phyloP scores from a whole-genome alignment of 2,797 vertebrate species.

The Acanthurus leucopareius region DNA sequence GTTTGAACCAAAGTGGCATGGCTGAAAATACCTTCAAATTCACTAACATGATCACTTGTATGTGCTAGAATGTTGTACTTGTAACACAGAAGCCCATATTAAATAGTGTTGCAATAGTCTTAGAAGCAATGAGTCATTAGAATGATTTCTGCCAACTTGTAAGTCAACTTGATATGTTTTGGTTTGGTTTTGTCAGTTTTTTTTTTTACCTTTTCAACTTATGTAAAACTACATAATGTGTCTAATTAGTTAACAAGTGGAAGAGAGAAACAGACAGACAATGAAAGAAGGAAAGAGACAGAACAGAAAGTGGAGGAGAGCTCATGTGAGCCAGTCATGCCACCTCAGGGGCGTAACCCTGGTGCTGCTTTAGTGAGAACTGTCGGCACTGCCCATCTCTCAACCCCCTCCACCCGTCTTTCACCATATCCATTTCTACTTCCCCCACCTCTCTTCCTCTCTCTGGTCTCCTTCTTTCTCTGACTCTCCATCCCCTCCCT shows the following conservation, averaged over 20 bases:
- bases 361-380: slow-evolving; percentile 66
- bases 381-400: slow-evolving; percentile 62
- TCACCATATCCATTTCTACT: slow-evolving; percentile 47
- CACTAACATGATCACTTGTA: background rate
- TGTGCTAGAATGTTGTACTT: background rate
- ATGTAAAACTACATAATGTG: background rate
- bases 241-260: slow-evolving; percentile 6
- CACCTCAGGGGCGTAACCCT: slow-evolving; percentile 72
- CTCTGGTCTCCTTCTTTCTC: slow-evolving; percentile 32
- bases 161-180: slow-evolving; percentile 6
- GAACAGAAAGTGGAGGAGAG: slow-evolving; percentile 29
- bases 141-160: slow-evolving; percentile 9
- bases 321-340: slow-evolving; percentile 81
- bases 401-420: slow-evolving; percentile 64
- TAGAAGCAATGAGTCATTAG: slow-evolving; percentile 16
- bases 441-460: slow-evolving; percentile 56
- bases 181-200: background rate
- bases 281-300: slow-evolving; percentile 14
- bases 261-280: slow-evolving; percentile 6
- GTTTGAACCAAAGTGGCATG: background rate
- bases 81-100: background rate
- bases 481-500: slow-evolving; percentile 58
- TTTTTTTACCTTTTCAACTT: background rate
- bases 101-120: slow-evolving; percentile 2
- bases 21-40: slow-evolving; percentile 3